These are phyloP conservation scores for Anarhynchus alexandrinus DNA, from an alignment of 2,113 vertebrate species.

Conservation along the genomic window DNA sequence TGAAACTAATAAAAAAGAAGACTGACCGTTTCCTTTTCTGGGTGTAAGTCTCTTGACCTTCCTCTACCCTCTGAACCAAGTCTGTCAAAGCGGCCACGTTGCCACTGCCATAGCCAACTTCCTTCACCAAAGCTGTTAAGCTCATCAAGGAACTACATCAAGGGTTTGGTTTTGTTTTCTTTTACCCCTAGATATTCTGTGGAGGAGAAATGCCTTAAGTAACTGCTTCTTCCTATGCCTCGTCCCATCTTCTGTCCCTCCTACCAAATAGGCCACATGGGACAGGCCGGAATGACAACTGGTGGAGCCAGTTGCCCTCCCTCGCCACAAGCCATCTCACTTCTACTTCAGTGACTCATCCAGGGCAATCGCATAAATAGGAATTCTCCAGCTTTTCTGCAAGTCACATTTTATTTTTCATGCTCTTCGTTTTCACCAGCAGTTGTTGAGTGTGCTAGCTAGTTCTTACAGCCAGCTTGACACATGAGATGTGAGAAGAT, in stretches of 20 bases:
- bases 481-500: neutral
- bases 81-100: neutral
- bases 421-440: neutral
- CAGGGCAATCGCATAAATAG: neutral
- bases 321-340: neutral
- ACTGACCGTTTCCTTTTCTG: neutral
- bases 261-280: neutral
- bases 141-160: neutral
- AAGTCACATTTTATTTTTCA: neutral
- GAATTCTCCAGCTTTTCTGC: conserved; percentile 5
- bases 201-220: neutral
- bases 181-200: neutral
- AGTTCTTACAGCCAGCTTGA: neutral
- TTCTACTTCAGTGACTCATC: conserved; percentile 3
- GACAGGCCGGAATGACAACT: neutral
- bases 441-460: neutral
- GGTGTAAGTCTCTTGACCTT: neutral
- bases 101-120: neutral
- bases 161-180: neutral
- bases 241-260: neutral
- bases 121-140: neutral
- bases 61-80: neutral
- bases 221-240: neutral
- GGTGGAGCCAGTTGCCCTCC: neutral
- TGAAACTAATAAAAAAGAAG: neutral